These are phyloP conservation scores for Rhynchophorus ferrugineus DNA, from an alignment of 1,140 invertebrate genomes.

Conservation along the genomic window DNA sequence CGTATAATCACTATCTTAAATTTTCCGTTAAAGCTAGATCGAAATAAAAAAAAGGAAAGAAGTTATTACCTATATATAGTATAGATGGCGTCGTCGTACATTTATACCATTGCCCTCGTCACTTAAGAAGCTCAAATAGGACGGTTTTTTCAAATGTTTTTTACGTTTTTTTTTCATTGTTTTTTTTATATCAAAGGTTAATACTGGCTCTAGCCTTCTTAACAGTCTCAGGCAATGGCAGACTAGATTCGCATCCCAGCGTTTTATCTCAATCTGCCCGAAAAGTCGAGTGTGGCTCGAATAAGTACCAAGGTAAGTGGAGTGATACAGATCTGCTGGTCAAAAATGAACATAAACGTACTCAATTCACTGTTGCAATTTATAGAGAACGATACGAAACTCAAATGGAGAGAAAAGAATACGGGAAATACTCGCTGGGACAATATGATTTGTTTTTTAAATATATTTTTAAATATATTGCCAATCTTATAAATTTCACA, in stretches of 20 bases:
- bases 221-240: slow-evolving; percentile 30
- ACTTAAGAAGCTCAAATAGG: slow-evolving; percentile 34
- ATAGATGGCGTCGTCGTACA: slow-evolving; percentile 34
- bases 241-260: slow-evolving; percentile 38
- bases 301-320: too few relatives aligned
- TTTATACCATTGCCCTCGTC: slow-evolving; percentile 30
- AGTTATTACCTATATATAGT: slow-evolving; percentile 32
- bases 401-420: background rate
- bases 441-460: slow-evolving; percentile 19
- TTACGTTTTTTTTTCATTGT: slow-evolving; percentile 18
- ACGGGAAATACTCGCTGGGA: slow-evolving; percentile 15
- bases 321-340: too few relatives aligned
- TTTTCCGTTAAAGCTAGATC: too few relatives aligned
- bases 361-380: slow-evolving; percentile 6
- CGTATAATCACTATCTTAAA: too few relatives aligned
- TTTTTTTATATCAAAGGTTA: slow-evolving; percentile 25
- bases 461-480: slow-evolving; percentile 36
- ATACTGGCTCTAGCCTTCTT: slow-evolving; percentile 40
- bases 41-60: slow-evolving; percentile 8
- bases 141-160: slow-evolving; percentile 30
- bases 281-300: too few relatives aligned
- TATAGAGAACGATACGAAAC: slow-evolving; percentile 1
- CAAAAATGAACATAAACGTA: slow-evolving; percentile 9
- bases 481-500: slow-evolving; percentile 39
- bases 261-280: too few relatives aligned